Percentiles rank a stretch among this genome's conserved stretches.
Conservation (phyloP, 2,888 invertebrate species). For the Torymus aiolomorphi region DNA sequence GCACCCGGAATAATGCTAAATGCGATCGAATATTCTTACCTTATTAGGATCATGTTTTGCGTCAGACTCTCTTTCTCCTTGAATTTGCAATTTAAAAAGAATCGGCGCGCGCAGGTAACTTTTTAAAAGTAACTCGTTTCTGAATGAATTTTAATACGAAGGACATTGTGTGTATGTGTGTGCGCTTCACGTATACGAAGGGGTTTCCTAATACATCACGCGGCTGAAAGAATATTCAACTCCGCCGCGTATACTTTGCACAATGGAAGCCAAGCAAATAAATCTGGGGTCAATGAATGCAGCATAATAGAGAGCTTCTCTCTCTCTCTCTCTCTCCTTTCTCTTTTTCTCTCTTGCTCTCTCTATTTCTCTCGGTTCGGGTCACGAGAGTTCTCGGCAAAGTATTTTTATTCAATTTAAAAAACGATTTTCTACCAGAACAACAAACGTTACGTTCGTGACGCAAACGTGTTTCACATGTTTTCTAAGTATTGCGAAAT, state of each 20-base stretch:
- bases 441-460: too few relatives aligned
- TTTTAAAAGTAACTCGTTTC: background rate
- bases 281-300: conserved; percentile 54
- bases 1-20: background rate
- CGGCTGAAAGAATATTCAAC: conserved; percentile 22
- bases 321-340: conserved; percentile 4
- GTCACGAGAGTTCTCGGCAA: background rate
- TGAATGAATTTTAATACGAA: conserved; percentile 34
- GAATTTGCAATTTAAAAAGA: too few relatives aligned
- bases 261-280: conserved; percentile 53
- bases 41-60: background rate
- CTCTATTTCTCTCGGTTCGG: background rate
- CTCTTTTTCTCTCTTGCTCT: too few relatives aligned
- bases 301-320: conserved; percentile 14
- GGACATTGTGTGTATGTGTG: background rate
- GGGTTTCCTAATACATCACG: conserved; percentile 24
- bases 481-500: too few relatives aligned
- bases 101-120: too few relatives aligned
- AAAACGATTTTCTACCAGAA: conserved; percentile 1
- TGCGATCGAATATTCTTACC: background rate
- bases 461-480: too few relatives aligned
- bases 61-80: too few relatives aligned
- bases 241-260: conserved; percentile 20
- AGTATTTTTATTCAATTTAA: conserved; percentile 34
- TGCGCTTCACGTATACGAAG: too few relatives aligned